Evolutionary conservation across 2,888 invertebrate species (phyloP).

Genomic region (Drosophila bunnanda): DNA sequence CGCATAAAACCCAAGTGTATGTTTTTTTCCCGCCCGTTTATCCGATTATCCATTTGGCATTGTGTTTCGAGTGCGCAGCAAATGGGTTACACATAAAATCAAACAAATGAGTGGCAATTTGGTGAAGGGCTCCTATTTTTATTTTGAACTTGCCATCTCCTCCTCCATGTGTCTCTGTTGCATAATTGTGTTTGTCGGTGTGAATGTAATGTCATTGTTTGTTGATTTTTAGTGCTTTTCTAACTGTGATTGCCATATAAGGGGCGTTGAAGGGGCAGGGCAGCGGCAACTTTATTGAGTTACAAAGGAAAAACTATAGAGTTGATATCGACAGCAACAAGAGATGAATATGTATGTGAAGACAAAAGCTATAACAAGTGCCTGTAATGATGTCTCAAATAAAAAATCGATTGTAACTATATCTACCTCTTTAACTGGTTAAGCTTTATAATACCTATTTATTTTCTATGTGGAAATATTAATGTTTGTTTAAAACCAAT

Average conservation of each 20-base stretch:
- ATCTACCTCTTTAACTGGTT: not conserved
- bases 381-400: conserved; percentile 56
- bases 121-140: conserved; percentile 42
- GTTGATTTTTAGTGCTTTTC: conserved; percentile 63
- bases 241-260: conserved; percentile 64
- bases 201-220: conserved; percentile 22
- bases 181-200: conserved; percentile 58
- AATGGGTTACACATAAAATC: conserved; percentile 57
- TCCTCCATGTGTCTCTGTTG: conserved; percentile 25
- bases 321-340: conserved; percentile 13
- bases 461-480: not conserved
- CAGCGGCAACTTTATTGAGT: conserved; percentile 46
- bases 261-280: conserved; percentile 4
- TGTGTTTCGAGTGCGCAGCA: conserved; percentile 39
- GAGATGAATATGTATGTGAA: conserved; percentile 11
- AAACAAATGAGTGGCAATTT: conserved; percentile 56
- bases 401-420: conserved; percentile 14
- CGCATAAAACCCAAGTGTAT: conserved; percentile 44
- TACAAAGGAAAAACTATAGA: conserved; percentile 44
- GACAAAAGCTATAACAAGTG: conserved; percentile 64
- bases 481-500: not conserved
- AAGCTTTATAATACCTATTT: not conserved
- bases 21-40: conserved; percentile 16
- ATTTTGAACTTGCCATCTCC: conserved; percentile 43
- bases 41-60: conserved; percentile 20